Base-by-base conservation (phyloP, 2,888 invertebrate genomes). In the Girardia tigrina region DNA sequence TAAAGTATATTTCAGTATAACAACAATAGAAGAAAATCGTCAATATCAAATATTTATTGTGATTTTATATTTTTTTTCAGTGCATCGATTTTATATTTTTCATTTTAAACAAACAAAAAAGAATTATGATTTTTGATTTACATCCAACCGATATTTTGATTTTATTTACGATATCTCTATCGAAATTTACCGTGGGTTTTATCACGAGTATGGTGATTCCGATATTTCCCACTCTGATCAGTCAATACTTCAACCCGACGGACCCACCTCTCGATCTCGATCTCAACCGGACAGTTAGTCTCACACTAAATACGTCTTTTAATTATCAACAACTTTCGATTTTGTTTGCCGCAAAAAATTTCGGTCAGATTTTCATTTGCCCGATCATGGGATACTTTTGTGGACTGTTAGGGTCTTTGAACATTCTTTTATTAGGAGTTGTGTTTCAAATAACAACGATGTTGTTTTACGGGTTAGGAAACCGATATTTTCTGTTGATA, bases 161-260 rank as follows among this genome's bases (percentile, higher is more conserved):
- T 20, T 20, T 56, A 12, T 12, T 56, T 4, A 23, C 56, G 4
- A 56, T 56, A 20, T 56, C 56, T 6, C n/a, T 56, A 56, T 4
- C 56, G 23, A 56, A 56, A 56, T 56, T 12, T 56, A 20, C 56
- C n/a, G 56, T 56, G 6, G 56, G 56, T 20, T 56, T 56, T 56
- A 56, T 56, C n/a, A 56, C 56, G n/a, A 23, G 56, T n/a, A 56
- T 56, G 56, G 56, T 56, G 23, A 56, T 56, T 20, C 56, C 56
- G 56, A 56, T 56, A 20, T 56, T 56, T 56, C 56, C 56, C n/a
- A 56, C 56, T 20, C n/a, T 56, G n/a, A n/a, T 56, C n/a, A 23
- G 23, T 56, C n/a, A 56, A 16, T 23, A 56, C 23, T 56, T 56
- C 56, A 56, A 16, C n/a, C 6, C n/a, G 4, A 36, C 16, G 8